Conservation (phyloP, 2,113 vertebrate genomes). For the Pygathrix nemaeus region DNA sequence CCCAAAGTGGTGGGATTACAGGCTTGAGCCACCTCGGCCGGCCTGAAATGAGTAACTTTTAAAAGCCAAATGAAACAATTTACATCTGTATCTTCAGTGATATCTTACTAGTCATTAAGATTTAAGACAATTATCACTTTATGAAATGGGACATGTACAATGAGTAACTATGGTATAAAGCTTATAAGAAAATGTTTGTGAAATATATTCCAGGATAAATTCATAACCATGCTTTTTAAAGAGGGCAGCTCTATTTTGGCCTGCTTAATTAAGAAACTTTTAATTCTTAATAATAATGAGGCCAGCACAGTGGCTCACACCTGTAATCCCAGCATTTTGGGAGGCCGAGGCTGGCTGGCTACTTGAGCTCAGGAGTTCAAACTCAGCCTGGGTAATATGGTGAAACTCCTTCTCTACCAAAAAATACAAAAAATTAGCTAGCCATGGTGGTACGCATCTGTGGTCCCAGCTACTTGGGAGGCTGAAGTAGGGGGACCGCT, state of each 20-base stretch:
- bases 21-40: too few relatives aligned
- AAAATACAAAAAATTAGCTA: too few relatives aligned
- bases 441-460: too few relatives aligned
- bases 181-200: not conserved
- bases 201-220: not conserved
- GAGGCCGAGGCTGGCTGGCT: too few relatives aligned
- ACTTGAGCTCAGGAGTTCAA: too few relatives aligned
- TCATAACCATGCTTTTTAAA: constrained; percentile 41
- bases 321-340: too few relatives aligned
- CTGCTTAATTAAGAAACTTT: constrained; percentile 29
- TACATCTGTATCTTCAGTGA: not conserved
- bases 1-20: too few relatives aligned
- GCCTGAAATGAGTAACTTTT: not conserved
- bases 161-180: constrained; percentile 17
- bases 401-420: too few relatives aligned
- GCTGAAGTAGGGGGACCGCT: too few relatives aligned
- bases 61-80: constrained; percentile 14
- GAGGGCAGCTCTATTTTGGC: not conserved
- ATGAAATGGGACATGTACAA: not conserved
- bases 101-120: not conserved
- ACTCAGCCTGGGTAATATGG: too few relatives aligned
- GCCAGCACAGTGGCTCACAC: too few relatives aligned
- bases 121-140: constrained; percentile 34
- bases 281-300: constrained; percentile 11
- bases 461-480: too few relatives aligned